phyloP scores from a whole-genome alignment of 1,140 invertebrate genomes.

The Meloidogyne hapla region DNA sequence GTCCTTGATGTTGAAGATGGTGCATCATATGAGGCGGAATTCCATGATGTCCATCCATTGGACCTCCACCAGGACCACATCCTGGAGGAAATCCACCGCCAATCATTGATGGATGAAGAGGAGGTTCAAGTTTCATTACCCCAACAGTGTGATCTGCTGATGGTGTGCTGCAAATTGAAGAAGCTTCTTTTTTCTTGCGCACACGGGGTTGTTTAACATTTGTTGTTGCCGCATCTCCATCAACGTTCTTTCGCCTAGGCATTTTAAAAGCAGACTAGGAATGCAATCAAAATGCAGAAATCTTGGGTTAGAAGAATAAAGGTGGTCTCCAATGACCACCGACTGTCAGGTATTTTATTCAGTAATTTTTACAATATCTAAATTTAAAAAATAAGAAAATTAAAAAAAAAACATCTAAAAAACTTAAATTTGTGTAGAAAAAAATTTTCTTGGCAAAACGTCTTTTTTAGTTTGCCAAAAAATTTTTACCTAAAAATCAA shows the following conservation, averaged over 20 bases:
- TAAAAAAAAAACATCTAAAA: too few species aligned
- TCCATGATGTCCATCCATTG: slow-evolving; percentile 7
- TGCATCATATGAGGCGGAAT: slow-evolving; percentile 21
- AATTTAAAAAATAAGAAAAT: neutral
- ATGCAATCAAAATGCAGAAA: neutral
- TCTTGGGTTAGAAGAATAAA: neutral
- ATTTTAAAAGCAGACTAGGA: slow-evolving; percentile 6
- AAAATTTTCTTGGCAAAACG: too few species aligned
- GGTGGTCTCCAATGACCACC: neutral
- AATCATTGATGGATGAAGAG: neutral
- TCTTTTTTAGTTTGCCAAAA: neutral
- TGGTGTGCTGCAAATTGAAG: slow-evolving; percentile 27
- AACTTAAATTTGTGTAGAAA: too few species aligned
- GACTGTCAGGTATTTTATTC: neutral
- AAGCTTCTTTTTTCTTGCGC: slow-evolving; percentile 37
- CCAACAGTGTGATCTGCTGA: slow-evolving; percentile 8
- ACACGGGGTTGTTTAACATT: slow-evolving; percentile 30
- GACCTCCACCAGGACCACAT: slow-evolving; percentile 1
- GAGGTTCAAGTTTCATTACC: slow-evolving; percentile 28
- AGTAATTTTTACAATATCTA: neutral
- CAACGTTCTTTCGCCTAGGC: slow-evolving; percentile 19
- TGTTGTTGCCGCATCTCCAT: slow-evolving; percentile 12
- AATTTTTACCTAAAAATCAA: neutral
- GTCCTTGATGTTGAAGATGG: neutral
- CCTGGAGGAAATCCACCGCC: neutral